A percentile compares a stretch with the other conserved stretches of the same genome.
These are phyloP conservation scores for Heliconius eleuchia DNA, from an alignment of 1,140 invertebrate species.

Conservation along the genomic window DNA sequence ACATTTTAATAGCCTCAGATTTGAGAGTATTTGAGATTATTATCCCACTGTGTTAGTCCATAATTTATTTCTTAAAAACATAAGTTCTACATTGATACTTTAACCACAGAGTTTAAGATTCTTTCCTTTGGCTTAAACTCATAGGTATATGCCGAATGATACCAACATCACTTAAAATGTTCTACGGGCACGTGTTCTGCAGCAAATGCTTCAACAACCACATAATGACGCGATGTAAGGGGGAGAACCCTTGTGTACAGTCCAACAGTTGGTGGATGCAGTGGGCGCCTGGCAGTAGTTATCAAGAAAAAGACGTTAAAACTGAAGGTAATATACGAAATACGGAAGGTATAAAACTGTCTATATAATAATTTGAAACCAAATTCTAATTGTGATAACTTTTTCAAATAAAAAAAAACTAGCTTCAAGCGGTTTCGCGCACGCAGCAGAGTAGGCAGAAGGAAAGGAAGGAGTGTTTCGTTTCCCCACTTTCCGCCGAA, in stretches of 20 bases:
- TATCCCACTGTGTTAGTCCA: no score
- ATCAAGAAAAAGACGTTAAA: slow-evolving; percentile 38
- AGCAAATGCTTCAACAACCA: slow-evolving; percentile 68
- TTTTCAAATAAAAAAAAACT: no score
- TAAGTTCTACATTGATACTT: no score
- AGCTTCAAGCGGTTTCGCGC: no score
- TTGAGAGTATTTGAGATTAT: no score
- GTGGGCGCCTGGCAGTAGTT: slow-evolving; percentile 52
- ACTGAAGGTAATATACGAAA: slow-evolving; percentile 10
- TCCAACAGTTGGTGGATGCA: slow-evolving; percentile 74
- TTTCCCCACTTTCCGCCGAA: no score
- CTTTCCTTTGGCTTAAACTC: not conserved
- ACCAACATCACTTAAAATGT: slow-evolving; percentile 66
- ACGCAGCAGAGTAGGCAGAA: no score
- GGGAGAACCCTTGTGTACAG: slow-evolving; percentile 52
- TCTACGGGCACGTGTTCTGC: slow-evolving; percentile 73
- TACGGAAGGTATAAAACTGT: not conserved
- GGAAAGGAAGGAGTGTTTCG: no score
- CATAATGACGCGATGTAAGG: slow-evolving; percentile 55
- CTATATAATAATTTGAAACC: not conserved
- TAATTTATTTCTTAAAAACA: no score
- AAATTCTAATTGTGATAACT: not conserved
- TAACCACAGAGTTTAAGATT: no score
- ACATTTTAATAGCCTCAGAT: no score
- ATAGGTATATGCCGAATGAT: slow-evolving; percentile 65